Conservation (phyloP, 2,113 vertebrate species). For the Galbula dea region DNA sequence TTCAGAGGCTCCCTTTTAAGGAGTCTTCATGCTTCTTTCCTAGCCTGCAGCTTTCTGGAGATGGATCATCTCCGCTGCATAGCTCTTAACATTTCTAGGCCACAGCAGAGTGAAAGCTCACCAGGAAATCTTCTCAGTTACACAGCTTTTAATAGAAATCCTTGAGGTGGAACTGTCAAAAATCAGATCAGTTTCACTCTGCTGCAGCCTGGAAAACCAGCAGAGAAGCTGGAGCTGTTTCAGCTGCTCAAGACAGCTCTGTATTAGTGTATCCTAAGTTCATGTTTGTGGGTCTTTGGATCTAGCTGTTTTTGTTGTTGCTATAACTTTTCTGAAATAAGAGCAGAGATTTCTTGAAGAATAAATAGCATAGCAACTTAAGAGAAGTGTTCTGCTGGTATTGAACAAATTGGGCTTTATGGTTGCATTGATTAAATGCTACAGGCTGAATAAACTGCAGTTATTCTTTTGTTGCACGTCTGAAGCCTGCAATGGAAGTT, state of each 20-base stretch:
- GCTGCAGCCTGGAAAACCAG: conserved; percentile 45
- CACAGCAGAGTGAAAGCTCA: conserved; percentile 39
- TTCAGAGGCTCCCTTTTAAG: conserved; percentile 14
- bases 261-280: conserved; percentile 31
- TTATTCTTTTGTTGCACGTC: not conserved
- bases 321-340: not conserved
- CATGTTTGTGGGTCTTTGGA: not conserved
- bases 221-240: conserved; percentile 30
- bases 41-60: conserved; percentile 60
- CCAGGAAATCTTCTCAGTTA: conserved; percentile 62
- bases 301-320: conserved; percentile 1
- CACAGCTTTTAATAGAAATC: conserved; percentile 60
- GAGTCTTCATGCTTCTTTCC: conserved; percentile 30
- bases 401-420: not conserved
- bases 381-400: not conserved
- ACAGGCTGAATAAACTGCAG: not conserved
- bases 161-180: conserved; percentile 66
- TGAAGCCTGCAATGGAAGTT: conserved; percentile 29
- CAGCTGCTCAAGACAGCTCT: not conserved
- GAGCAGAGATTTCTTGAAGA: not conserved
- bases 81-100: conserved; percentile 56
- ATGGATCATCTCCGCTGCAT: conserved; percentile 9
- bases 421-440: not conserved
- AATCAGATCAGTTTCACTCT: conserved; percentile 59
- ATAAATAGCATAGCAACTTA: not conserved